A percentile compares a stretch with the other conserved stretches of the same genome.
Conservation (phyloP, 2,797 vertebrate species). For the Rhadinocentrus ornatus region DNA sequence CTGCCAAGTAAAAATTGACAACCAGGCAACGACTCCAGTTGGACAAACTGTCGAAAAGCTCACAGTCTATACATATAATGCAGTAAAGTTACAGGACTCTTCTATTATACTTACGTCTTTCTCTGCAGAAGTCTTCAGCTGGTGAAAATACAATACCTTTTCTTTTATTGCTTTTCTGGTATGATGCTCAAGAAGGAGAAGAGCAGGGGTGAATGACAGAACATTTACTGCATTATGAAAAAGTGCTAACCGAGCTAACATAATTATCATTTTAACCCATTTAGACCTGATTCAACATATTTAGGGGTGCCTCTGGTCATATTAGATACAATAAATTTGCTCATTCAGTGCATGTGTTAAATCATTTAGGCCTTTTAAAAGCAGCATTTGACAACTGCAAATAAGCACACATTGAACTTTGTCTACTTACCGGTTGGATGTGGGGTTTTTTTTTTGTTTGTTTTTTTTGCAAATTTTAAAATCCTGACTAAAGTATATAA, state of each 20-base stretch:
- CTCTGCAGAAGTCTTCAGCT: slow-evolving; percentile 12
- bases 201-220: too few species aligned
- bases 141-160: not conserved
- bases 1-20: slow-evolving; percentile 38
- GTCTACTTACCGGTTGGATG: not conserved
- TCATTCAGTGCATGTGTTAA: not conserved
- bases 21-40: slow-evolving; percentile 30
- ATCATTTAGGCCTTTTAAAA: not conserved
- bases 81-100: slow-evolving; percentile 27
- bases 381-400: not conserved
- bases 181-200: not conserved
- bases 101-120: slow-evolving; percentile 2
- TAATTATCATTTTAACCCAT: not conserved
- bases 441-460: too few species aligned
- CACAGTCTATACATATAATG: slow-evolving; percentile 33
- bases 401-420: not conserved
- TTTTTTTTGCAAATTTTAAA: slow-evolving; percentile 1
- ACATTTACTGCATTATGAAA: not conserved
- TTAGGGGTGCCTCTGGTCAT: not conserved
- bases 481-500: slow-evolving; percentile 8
- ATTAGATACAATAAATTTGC: not conserved
- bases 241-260: not conserved
- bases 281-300: not conserved
- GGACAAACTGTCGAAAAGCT: slow-evolving; percentile 55
- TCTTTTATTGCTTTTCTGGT: not conserved